A percentile compares a stretch with the other conserved stretches of the same genome.
Evolutionary conservation across 2,888 invertebrate genomes (phyloP).

Genomic region (Latrodectus hesperus): DNA sequence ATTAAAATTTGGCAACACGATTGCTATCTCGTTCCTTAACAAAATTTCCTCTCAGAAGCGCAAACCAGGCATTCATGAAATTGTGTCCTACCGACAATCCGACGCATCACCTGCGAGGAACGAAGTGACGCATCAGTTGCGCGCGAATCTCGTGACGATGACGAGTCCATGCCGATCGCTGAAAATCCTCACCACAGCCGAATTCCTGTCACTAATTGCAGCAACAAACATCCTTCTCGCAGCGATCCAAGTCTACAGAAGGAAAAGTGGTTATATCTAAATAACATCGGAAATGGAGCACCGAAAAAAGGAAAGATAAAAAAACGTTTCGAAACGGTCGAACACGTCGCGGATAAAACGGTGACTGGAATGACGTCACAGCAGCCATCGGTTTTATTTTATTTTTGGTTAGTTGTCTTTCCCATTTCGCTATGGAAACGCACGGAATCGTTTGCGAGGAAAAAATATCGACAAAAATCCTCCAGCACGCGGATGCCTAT

Average conservation of each 20-base stretch:
- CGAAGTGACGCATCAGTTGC: background rate
- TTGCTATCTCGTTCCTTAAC: no score
- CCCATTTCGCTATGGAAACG: constrained; percentile 4
- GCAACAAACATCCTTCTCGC: background rate
- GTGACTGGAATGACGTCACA: background rate
- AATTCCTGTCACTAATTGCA: constrained; percentile 1
- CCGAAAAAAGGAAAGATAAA: background rate
- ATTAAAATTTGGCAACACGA: no score
- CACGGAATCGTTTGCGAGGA: background rate
- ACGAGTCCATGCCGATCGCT: background rate
- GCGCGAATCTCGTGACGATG: background rate
- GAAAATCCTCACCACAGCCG: background rate
- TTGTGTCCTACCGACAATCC: no score
- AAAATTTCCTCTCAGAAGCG: no score
- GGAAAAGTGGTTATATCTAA: background rate
- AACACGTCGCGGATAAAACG: background rate
- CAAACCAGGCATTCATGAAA: no score
- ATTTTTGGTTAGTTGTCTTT: background rate
- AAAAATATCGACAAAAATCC: background rate
- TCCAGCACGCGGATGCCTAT: background rate
- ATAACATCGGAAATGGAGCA: background rate
- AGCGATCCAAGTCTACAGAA: background rate
- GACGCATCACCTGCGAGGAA: no score
- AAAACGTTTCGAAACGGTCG: background rate
- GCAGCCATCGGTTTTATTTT: background rate